A percentile compares a stretch with the other conserved stretches of the same genome.
These are phyloP conservation scores for Leptinotarsa peninsularis DNA, from an alignment of 2,888 invertebrate genomes.

Conservation along the genomic window DNA sequence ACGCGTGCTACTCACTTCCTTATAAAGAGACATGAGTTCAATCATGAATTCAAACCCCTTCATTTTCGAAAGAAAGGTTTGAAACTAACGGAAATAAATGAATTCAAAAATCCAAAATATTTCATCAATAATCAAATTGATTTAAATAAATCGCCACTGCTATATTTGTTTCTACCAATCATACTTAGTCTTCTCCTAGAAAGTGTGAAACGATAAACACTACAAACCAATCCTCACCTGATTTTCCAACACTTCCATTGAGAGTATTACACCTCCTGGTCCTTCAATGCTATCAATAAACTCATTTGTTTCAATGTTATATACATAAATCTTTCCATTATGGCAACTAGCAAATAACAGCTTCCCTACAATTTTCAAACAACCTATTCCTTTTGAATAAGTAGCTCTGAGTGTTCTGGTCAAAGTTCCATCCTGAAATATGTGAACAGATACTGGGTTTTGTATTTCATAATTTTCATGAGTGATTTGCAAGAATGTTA, in stretches of 20 bases:
- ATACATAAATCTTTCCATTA: conserved; percentile 82
- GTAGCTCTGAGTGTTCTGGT: conserved; percentile 59
- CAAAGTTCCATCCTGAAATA: conserved; percentile 74
- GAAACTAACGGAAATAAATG: too few relatives aligned
- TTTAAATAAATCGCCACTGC: too few relatives aligned
- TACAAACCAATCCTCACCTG: conserved; percentile 66
- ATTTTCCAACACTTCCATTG: conserved; percentile 75
- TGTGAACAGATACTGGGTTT: conserved; percentile 5
- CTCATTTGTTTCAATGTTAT: conserved; percentile 68
- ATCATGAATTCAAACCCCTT: too few relatives aligned
- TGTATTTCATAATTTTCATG: neutral
- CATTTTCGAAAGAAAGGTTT: too few relatives aligned
- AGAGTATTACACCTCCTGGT: conserved; percentile 78
- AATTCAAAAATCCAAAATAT: too few relatives aligned
- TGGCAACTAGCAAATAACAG: conserved; percentile 80
- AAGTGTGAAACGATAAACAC: too few relatives aligned
- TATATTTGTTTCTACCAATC: neutral
- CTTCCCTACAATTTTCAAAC: conserved; percentile 75
- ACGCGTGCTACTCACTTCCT: neutral
- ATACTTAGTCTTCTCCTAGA: too few relatives aligned
- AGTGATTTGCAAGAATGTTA: too few relatives aligned
- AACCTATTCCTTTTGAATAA: conserved; percentile 74
- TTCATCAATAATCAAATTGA: too few relatives aligned
- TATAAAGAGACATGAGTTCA: too few relatives aligned
- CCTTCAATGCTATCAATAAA: conserved; percentile 76